These are phyloP conservation scores for Orthonevra nobilis DNA, from an alignment of 2,888 invertebrate genomes.

Conservation along the genomic window DNA sequence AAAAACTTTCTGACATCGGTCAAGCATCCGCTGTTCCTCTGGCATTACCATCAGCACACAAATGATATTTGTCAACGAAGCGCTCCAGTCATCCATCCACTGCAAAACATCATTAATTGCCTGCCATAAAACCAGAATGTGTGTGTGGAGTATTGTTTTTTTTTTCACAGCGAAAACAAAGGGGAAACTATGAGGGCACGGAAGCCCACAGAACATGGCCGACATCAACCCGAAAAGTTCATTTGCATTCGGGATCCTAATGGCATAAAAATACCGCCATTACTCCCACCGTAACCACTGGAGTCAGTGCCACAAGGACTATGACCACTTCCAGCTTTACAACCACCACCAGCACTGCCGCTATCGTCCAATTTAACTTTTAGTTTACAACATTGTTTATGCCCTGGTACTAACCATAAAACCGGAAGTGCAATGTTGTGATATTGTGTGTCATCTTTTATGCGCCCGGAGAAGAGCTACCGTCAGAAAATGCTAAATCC, in stretches of 20 bases:
- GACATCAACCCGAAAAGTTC: conserved; percentile 22
- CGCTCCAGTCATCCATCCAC: neutral
- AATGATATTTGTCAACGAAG: conserved; percentile 34
- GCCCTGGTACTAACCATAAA: conserved; percentile 58
- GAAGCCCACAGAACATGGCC: conserved; percentile 21
- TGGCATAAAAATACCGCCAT: conserved; percentile 40
- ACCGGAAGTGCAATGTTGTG: conserved; percentile 68
- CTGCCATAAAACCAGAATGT: conserved; percentile 25
- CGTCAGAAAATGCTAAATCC: conserved; percentile 62
- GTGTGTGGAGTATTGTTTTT: neutral
- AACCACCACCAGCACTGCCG: conserved; percentile 1
- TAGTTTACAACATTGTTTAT: conserved; percentile 69
- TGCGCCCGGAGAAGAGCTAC: conserved; percentile 33
- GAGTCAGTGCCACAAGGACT: neutral
- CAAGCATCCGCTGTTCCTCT: conserved; percentile 7
- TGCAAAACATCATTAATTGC: conserved; percentile 51
- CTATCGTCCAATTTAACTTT: conserved; percentile 68
- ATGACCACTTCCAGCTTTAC: conserved; percentile 27
- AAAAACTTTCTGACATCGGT: conserved; percentile 32
- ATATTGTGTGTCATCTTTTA: conserved; percentile 68
- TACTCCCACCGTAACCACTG: neutral
- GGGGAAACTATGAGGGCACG: neutral
- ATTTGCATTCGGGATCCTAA: conserved; percentile 43
- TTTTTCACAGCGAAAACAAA: conserved; percentile 1
- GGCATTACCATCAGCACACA: conserved; percentile 5